Base-by-base conservation (phyloP, 2,888 invertebrate genomes). In the Priocnemis perturbator region DNA sequence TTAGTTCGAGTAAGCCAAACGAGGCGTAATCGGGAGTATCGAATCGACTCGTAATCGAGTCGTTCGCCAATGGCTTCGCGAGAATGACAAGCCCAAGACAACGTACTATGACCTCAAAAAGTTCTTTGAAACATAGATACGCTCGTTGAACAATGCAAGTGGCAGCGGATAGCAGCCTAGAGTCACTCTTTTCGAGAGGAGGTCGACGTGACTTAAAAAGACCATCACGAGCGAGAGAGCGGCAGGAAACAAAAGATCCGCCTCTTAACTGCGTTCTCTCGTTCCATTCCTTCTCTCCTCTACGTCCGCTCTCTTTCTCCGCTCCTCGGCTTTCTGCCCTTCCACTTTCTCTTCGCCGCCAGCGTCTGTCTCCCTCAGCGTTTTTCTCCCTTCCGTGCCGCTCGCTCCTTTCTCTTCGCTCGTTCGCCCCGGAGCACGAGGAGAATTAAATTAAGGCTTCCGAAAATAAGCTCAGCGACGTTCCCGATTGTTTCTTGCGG, bases 381-480 rank as follows among this genome's bases (percentile, higher is more conserved):
- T 66, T 65, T 64, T 65, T 65, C 69, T 69, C 14, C 47, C 59
- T 63, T 67, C 69, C 21, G 68, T 15, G 61, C 45, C 50, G 15
- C 69, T 72, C 67, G 65, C 67, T 68, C 59, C 64, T 52, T 61
- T 60, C 50, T 68, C 64, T 64, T 66, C 58, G 58, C 66, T 67
- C 64, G 52, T 64, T 21, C 67, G 37, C 52, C 53, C 63, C 55
- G 64, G 60, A 69, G 73, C 77, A 69, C 77, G 77, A 74, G 82
- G 78, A 74, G 82, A 86, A 85, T 87, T 81, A 84, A 86, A 87
- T 86, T 83, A 86, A 87, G 83, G 83, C 84, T 83, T 87, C 86
- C 84, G 74, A 87, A 87, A 87, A 87, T 87, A 86, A 86, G 87
- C 85, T 64, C 80, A 78, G 83, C 84, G 83, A 85, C 84, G 81